These are phyloP conservation scores for Pteruthius melanotis DNA, from an alignment of 2,113 vertebrate genomes.

Conservation along the genomic window DNA sequence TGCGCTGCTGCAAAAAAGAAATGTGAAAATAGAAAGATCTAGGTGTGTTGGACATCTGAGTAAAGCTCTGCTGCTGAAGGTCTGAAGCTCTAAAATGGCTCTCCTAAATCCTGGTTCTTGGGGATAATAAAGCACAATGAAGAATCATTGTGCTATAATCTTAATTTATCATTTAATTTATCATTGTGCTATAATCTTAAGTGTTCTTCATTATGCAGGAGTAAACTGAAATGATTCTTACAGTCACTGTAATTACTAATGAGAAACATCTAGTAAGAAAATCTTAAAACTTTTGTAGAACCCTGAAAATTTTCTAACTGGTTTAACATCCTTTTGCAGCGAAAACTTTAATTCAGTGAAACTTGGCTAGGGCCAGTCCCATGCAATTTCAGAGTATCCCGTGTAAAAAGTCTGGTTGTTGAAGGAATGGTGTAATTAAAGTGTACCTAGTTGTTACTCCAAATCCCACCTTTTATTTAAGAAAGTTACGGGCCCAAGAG, in stretches of 20 bases:
- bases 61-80: not conserved
- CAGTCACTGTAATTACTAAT: not conserved
- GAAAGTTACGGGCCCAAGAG: not conserved
- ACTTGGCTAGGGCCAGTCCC: not conserved
- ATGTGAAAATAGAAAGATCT: not conserved
- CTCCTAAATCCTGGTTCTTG: not conserved
- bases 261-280: not conserved
- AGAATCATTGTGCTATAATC: not conserved
- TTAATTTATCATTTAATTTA: too few relatives aligned
- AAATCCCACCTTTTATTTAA: not conserved
- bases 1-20: not conserved
- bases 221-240: not conserved
- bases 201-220: not conserved
- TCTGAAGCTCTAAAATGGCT: not conserved
- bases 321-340: not conserved
- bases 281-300: not conserved
- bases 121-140: not conserved
- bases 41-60: not conserved
- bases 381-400: not conserved
- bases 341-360: not conserved
- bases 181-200: not conserved
- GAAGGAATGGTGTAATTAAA: not conserved
- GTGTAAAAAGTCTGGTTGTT: not conserved
- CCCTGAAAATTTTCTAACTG: not conserved
- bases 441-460: not conserved